Conservation (phyloP, 92 coral and sea anemone genomes). For the Siderastrea siderea region DNA sequence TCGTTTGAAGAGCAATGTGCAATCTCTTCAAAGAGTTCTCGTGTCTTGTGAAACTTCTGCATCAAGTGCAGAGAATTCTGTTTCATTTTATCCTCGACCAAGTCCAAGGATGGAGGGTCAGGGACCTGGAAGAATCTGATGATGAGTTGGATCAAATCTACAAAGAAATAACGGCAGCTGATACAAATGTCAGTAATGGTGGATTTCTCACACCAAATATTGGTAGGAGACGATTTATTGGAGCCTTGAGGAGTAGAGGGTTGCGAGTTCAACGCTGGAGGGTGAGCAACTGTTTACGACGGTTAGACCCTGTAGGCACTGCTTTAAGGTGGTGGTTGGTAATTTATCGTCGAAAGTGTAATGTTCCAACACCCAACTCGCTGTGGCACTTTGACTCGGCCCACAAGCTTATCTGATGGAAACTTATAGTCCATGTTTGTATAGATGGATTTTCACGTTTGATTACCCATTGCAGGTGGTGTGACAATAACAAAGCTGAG, state of each 20-base stretch:
- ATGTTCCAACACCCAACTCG: constrained; percentile 77
- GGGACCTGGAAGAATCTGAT: constrained; percentile 46
- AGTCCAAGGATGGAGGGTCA: constrained; percentile 19
- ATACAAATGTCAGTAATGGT: background rate
- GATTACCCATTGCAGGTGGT: constrained; percentile 54
- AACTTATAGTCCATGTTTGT: constrained; percentile 72
- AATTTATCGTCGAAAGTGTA: constrained; percentile 67
- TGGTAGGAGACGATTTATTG: background rate
- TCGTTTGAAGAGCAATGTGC: constrained; percentile 28
- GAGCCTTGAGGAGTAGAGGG: background rate
- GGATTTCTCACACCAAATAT: background rate
- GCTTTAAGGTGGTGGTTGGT: constrained; percentile 66
- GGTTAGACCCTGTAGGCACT: constrained; percentile 36
- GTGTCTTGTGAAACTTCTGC: constrained; percentile 28
- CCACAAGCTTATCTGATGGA: constrained; percentile 77
- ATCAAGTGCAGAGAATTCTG: constrained; percentile 19
- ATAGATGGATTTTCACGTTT: constrained; percentile 71
- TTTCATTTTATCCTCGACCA: constrained; percentile 51
- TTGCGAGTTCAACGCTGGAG: background rate
- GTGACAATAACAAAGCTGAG: constrained; percentile 72
- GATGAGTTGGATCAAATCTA: too few relatives aligned
- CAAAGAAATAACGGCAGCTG: too few relatives aligned
- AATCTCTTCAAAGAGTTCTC: constrained; percentile 27
- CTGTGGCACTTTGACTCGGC: constrained; percentile 63
- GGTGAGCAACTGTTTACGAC: background rate